Evolutionary conservation across 1,140 invertebrate genomes (phyloP).

Genomic region (Geopemphigus sp.): DNA sequence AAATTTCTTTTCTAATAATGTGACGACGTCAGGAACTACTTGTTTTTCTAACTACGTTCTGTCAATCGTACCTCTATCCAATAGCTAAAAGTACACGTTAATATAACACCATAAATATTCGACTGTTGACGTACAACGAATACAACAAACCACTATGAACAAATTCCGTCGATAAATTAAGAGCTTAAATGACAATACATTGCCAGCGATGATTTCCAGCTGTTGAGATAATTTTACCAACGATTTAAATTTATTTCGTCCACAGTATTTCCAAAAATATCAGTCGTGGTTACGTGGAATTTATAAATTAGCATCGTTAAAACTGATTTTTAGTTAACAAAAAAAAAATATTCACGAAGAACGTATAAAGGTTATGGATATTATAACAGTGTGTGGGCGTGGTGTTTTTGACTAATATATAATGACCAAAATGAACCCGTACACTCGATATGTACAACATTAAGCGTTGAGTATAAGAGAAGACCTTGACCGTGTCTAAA

Average conservation of each 20-base stretch:
- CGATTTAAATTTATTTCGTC: too few species aligned
- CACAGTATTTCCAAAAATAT: too few species aligned
- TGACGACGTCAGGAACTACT: neutral
- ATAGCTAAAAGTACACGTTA: neutral
- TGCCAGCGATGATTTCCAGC: too few species aligned
- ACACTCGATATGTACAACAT: neutral
- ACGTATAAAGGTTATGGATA: neutral
- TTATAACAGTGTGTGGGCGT: neutral
- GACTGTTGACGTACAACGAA: too few species aligned
- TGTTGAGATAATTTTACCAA: too few species aligned
- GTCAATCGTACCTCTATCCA: neutral
- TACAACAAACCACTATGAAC: neutral
- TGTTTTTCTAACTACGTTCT: neutral
- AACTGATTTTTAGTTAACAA: too few species aligned
- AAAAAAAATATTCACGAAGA: neutral
- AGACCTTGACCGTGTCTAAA: slow-evolving; percentile 46
- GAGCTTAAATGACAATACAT: neutral
- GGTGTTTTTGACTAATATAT: slow-evolving; percentile 17
- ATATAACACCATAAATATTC: too few species aligned
- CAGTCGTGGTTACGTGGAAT: too few species aligned
- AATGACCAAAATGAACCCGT: neutral
- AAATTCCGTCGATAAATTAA: neutral
- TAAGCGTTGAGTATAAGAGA: neutral
- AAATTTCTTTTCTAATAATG: neutral
- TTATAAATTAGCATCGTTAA: too few species aligned